Evolutionary conservation across 2,888 invertebrate genomes (phyloP).

Genomic region (Microchrysa polita): DNA sequence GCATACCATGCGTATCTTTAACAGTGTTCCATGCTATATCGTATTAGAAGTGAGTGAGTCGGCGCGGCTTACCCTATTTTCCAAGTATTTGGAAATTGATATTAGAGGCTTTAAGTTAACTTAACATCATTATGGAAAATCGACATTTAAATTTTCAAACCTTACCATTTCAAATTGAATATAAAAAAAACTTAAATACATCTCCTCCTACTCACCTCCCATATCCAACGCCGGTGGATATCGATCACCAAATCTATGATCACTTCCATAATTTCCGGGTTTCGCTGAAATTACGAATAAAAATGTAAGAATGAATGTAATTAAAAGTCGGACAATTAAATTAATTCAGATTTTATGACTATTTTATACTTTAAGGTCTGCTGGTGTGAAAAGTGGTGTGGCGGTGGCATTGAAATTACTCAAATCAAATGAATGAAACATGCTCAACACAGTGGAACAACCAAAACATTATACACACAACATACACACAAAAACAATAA

Average conservation of each 20-base stretch:
- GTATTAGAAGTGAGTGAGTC: too few species aligned
- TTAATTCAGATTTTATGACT: conserved; percentile 19
- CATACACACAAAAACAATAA: too few species aligned
- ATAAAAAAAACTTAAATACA: conserved; percentile 3
- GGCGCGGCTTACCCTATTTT: too few species aligned
- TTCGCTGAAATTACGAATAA: conserved; percentile 44
- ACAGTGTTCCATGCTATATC: too few species aligned
- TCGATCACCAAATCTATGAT: conserved; percentile 31
- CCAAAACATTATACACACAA: conserved; percentile 22
- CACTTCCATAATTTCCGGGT: conserved; percentile 46
- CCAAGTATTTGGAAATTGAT: too few species aligned
- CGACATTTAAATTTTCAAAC: too few species aligned
- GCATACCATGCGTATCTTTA: too few species aligned
- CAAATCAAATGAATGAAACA: background rate
- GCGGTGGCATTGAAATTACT: conserved; percentile 30
- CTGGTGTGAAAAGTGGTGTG: conserved; percentile 24
- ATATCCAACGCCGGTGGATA: conserved; percentile 37
- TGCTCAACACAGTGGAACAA: conserved; percentile 28
- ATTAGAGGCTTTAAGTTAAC: too few species aligned
- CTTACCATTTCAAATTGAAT: too few species aligned
- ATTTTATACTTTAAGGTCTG: conserved; percentile 37
- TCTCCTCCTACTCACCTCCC: conserved; percentile 45
- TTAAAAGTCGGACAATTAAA: conserved; percentile 22
- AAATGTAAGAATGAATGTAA: background rate
- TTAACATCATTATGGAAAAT: too few species aligned